phyloP scores from a whole-genome alignment of 2,797 vertebrate species.

The Simalia tracyae region DNA sequence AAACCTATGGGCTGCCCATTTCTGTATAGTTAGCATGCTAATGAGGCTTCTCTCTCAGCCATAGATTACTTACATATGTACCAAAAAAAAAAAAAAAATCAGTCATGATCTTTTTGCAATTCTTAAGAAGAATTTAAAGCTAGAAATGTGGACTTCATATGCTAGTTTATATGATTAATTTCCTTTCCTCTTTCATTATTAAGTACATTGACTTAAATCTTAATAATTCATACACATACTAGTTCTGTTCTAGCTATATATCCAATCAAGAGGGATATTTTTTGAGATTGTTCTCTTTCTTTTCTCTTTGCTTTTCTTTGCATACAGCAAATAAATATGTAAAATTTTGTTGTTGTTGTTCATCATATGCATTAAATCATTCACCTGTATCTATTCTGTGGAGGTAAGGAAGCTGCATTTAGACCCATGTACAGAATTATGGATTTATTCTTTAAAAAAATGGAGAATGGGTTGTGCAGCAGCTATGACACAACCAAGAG shows the following conservation, averaged over 20 bases:
- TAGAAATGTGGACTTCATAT: not conserved
- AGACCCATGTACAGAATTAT: not conserved
- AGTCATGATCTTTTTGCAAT: not conserved
- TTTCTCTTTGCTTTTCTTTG: not conserved
- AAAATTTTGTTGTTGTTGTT: not conserved
- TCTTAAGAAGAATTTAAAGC: not conserved
- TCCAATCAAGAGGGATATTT: not conserved
- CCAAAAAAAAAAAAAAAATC: not conserved
- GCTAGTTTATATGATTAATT: not conserved
- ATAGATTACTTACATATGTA: not conserved
- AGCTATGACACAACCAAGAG: not conserved
- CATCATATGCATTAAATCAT: not conserved
- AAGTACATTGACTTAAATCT: not conserved
- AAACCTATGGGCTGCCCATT: not conserved
- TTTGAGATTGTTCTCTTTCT: not conserved
- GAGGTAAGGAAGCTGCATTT: not conserved
- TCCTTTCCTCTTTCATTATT: not conserved
- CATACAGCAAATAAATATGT: not conserved
- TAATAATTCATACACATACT: not conserved
- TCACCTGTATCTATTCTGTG: not conserved
- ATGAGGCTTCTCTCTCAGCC: not conserved
- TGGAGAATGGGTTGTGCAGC: not conserved
- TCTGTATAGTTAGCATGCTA: not conserved
- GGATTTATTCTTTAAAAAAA: not conserved
- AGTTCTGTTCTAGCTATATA: not conserved